Conservation (phyloP, 2,888 invertebrate species). For the Aleiodes alternator region DNA sequence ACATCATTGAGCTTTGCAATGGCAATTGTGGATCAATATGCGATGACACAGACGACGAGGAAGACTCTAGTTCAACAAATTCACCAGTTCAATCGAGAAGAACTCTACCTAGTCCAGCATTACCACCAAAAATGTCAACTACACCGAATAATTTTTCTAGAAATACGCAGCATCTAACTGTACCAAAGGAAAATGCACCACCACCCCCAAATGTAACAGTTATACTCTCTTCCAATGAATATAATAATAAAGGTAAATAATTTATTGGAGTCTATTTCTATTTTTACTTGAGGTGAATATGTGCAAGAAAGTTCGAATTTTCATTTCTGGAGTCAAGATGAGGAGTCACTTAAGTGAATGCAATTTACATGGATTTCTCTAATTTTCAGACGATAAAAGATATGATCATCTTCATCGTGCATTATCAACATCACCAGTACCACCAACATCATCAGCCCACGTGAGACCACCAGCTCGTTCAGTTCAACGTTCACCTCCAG, state of each 20-base stretch:
- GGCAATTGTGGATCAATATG: conserved; percentile 70
- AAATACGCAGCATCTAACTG: conserved; percentile 72
- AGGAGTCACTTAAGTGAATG: not conserved
- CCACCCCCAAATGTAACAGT: conserved; percentile 72
- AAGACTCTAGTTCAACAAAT: conserved; percentile 71
- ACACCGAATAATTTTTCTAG: conserved; percentile 71
- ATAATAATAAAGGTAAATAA: conserved; percentile 68
- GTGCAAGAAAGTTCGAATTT: no score
- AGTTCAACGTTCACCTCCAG: conserved; percentile 59
- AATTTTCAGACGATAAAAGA: conserved; percentile 70
- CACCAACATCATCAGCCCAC: conserved; percentile 62
- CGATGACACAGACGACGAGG: conserved; percentile 71
- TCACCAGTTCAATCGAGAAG: conserved; percentile 69
- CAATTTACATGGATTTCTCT: not conserved
- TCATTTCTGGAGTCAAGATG: not conserved
- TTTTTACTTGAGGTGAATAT: no score
- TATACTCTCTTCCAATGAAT: conserved; percentile 65
- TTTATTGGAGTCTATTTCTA: not conserved
- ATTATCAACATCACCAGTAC: conserved; percentile 69
- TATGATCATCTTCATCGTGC: conserved; percentile 75
- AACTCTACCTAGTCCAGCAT: conserved; percentile 77
- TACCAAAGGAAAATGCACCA: conserved; percentile 76
- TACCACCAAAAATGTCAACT: conserved; percentile 80
- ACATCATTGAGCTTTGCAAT: conserved; percentile 72
- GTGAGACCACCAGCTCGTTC: conserved; percentile 62